Evolutionary conservation across 2,113 vertebrate species (phyloP).

Genomic region (Microcebus ravelobensis): DNA sequence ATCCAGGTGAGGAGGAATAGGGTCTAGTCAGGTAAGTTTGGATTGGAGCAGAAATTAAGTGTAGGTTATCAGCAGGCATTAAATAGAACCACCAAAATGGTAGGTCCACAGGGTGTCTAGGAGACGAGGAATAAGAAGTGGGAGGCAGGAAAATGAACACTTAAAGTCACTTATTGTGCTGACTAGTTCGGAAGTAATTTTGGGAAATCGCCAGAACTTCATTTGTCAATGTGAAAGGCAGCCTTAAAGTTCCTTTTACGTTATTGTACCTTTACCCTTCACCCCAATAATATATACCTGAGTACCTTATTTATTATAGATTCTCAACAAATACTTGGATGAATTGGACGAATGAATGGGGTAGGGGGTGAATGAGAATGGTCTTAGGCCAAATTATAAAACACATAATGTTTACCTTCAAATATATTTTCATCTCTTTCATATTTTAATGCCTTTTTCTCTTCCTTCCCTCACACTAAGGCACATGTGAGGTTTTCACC

Average conservation of each 20-base stretch:
- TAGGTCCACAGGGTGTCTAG: background rate
- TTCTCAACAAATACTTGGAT: background rate
- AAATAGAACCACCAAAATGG: background rate
- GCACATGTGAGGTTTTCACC: no score
- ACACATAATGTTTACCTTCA: background rate
- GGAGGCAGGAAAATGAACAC: background rate
- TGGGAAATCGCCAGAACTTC: background rate
- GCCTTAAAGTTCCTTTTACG: background rate
- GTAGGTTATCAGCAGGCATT: background rate
- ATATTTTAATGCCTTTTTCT: background rate
- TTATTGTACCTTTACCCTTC: background rate
- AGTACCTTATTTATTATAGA: background rate
- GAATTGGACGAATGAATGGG: background rate
- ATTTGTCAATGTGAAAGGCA: background rate
- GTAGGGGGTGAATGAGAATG: background rate
- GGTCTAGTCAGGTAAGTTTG: background rate
- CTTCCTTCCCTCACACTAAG: background rate
- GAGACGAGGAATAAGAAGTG: background rate
- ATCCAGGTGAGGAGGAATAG: background rate
- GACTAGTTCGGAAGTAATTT: background rate
- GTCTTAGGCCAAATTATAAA: background rate
- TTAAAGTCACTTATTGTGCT: background rate
- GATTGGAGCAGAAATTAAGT: background rate
- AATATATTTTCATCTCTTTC: background rate
- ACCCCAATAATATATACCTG: background rate